Evolutionary conservation across 92 coral and sea anemone species (phyloP).

Genomic region (Chrysogorgia sp.): DNA sequence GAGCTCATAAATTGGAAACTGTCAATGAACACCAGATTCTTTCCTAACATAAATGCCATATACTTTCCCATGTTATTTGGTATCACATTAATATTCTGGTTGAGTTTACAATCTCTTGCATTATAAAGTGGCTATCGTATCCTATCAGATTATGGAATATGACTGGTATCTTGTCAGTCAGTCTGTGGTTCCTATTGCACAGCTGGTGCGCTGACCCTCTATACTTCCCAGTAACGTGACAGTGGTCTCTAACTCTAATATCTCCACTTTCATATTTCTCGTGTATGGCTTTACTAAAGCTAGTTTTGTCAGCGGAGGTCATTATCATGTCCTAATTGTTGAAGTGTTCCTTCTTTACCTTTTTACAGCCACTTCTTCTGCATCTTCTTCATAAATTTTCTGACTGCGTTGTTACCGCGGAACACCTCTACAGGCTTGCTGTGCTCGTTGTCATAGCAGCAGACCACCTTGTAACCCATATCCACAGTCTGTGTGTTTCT

Average conservation of each 20-base stretch:
- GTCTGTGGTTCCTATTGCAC: conserved; percentile 28
- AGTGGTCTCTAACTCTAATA: conserved; percentile 39
- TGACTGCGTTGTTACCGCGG: too few relatives aligned
- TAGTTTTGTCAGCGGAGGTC: too few relatives aligned
- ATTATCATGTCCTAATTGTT: not conserved
- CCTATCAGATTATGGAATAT: conserved; percentile 39
- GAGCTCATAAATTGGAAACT: conserved; percentile 19
- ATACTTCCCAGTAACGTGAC: conserved; percentile 44
- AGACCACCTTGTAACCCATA: not conserved
- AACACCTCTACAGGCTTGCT: too few relatives aligned
- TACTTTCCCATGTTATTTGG: conserved; percentile 31
- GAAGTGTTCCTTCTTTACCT: too few relatives aligned
- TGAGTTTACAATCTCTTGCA: conserved; percentile 6
- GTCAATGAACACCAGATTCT: conserved; percentile 9
- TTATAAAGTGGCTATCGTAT: conserved; percentile 11
- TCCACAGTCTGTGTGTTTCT: not conserved
- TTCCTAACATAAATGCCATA: conserved; percentile 35
- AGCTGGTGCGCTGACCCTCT: conserved; percentile 49
- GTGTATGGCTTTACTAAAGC: too few relatives aligned
- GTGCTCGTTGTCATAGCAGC: too few relatives aligned
- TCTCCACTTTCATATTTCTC: conserved; percentile 1
- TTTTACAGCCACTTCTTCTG: too few relatives aligned
- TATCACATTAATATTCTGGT: too few relatives aligned
- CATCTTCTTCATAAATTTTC: too few relatives aligned
- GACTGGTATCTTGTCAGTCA: conserved; percentile 26